These are phyloP conservation scores for Endotricha flammealis DNA, from an alignment of 2,888 invertebrate species.

Conservation along the genomic window DNA sequence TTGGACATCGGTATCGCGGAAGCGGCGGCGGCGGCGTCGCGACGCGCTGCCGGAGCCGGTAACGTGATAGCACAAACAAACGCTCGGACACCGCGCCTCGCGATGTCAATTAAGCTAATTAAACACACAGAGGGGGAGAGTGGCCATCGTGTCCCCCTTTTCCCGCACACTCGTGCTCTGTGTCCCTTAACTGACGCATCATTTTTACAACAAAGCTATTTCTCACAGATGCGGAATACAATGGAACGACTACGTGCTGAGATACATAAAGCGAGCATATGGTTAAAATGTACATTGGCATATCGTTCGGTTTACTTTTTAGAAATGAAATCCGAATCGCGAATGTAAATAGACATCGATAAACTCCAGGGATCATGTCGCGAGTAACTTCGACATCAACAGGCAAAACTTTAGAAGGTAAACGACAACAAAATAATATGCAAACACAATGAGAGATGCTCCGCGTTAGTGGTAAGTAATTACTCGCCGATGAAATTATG, in stretches of 20 bases:
- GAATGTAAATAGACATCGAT: slow-evolving; percentile 14
- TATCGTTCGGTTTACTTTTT: slow-evolving; percentile 10
- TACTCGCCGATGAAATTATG: slow-evolving; percentile 75
- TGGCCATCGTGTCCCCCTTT: slow-evolving; percentile 34
- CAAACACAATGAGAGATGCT: slow-evolving; percentile 66
- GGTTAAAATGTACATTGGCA: slow-evolving; percentile 22
- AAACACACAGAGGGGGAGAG: slow-evolving; percentile 67
- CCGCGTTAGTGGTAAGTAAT: slow-evolving; percentile 71
- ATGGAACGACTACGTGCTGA: slow-evolving; percentile 31
- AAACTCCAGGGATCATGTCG: slow-evolving; percentile 17
- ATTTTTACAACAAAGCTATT: slow-evolving; percentile 62
- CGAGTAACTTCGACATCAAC: slow-evolving; percentile 38
- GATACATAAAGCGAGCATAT: slow-evolving; percentile 3
- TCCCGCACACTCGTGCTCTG: slow-evolving; percentile 38
- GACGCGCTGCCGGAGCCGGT: slow-evolving; percentile 41
- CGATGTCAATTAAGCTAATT: slow-evolving; percentile 78
- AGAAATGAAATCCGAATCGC: slow-evolving; percentile 13
- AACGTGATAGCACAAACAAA: slow-evolving; percentile 74
- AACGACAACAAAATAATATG: slow-evolving; percentile 67
- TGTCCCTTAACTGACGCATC: slow-evolving; percentile 59
- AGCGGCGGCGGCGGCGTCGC: slow-evolving; percentile 24
- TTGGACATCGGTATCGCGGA: slow-evolving; percentile 1
- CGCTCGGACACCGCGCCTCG: slow-evolving; percentile 74
- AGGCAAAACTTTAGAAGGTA: slow-evolving; percentile 51
- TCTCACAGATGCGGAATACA: slow-evolving; percentile 49